phyloP scores from a whole-genome alignment of 2,888 invertebrate species.

The Heliothis peltigera region DNA sequence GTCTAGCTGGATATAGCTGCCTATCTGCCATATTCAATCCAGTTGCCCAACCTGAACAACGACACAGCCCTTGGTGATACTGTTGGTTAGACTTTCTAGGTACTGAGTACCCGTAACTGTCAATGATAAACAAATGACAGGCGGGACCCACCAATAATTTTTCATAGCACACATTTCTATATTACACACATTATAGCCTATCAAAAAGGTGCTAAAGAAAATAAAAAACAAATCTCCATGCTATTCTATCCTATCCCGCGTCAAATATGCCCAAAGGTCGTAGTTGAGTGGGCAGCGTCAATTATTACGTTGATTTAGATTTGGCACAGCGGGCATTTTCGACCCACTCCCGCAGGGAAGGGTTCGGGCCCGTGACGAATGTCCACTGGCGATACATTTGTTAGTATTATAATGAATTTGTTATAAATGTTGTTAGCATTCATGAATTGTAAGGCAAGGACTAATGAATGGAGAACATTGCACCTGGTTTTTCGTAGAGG shows the following conservation, averaged over 20 bases:
- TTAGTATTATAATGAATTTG: slow-evolving; percentile 75
- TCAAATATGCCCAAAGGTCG: slow-evolving; percentile 69
- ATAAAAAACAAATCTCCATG: slow-evolving; percentile 57
- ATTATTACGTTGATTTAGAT: slow-evolving; percentile 90
- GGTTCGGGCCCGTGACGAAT: slow-evolving; percentile 84
- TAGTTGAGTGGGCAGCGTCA: slow-evolving; percentile 76
- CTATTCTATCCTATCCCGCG: slow-evolving; percentile 58
- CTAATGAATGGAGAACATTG: background rate
- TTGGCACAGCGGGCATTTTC: slow-evolving; percentile 82
- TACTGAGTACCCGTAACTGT: no score
- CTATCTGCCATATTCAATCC: no score
- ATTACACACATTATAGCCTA: no score
- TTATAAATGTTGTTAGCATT: slow-evolving; percentile 55
- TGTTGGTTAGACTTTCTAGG: no score
- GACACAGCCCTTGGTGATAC: no score
- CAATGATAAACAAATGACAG: no score
- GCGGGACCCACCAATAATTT: no score
- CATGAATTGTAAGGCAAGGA: background rate
- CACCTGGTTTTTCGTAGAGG: no score
- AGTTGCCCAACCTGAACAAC: no score
- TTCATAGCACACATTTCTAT: no score
- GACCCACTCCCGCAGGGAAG: slow-evolving; percentile 74
- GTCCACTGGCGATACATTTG: slow-evolving; percentile 77
- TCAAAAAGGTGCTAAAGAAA: no score
- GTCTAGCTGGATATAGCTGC: no score